Percentiles rank a stretch among this genome's conserved stretches.
phyloP scores from a whole-genome alignment of 2,888 invertebrate species.

The Leptopilina drosophilae region DNA sequence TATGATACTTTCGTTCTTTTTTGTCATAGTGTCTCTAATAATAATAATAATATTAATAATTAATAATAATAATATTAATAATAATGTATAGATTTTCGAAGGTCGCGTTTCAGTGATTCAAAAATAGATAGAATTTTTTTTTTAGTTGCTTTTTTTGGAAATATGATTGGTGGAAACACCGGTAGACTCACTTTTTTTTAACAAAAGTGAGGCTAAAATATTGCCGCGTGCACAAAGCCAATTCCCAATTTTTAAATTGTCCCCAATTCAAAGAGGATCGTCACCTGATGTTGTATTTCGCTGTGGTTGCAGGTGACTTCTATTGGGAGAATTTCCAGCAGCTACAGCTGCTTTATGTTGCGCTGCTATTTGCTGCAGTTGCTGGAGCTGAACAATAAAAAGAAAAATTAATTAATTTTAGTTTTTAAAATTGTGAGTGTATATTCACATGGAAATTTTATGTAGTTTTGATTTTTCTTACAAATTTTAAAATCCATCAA shows the following conservation, averaged over 20 bases:
- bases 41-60: not conserved
- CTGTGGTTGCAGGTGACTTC: slow-evolving; percentile 73
- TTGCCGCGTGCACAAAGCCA: slow-evolving; percentile 18
- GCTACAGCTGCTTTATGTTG: slow-evolving; percentile 73
- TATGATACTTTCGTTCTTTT: slow-evolving; percentile 54
- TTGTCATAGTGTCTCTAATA: slow-evolving; percentile 50
- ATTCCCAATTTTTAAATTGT: not conserved
- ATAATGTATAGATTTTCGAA: slow-evolving; percentile 49
- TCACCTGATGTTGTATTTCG: slow-evolving; percentile 71
- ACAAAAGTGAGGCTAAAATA: not conserved
- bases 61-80: not conserved
- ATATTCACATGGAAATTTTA: too few species aligned
- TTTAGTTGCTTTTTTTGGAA: slow-evolving; percentile 6
- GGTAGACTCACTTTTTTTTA: not conserved
- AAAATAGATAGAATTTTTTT: slow-evolving; percentile 49
- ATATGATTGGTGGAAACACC: slow-evolving; percentile 1
- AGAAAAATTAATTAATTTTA: too few species aligned
- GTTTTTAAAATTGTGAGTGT: too few species aligned
- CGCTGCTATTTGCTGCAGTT: slow-evolving; percentile 73
- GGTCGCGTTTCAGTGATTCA: slow-evolving; percentile 47
- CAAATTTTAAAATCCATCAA: too few species aligned
- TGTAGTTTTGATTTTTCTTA: too few species aligned
- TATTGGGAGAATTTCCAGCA: slow-evolving; percentile 68
- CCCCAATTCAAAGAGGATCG: slow-evolving; percentile 70
- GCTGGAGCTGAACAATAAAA: slow-evolving; percentile 65